Percentiles rank a stretch among this genome's conserved stretches.
Conservation (phyloP, 2,888 invertebrate genomes). For the Parnassius mnemosyne region DNA sequence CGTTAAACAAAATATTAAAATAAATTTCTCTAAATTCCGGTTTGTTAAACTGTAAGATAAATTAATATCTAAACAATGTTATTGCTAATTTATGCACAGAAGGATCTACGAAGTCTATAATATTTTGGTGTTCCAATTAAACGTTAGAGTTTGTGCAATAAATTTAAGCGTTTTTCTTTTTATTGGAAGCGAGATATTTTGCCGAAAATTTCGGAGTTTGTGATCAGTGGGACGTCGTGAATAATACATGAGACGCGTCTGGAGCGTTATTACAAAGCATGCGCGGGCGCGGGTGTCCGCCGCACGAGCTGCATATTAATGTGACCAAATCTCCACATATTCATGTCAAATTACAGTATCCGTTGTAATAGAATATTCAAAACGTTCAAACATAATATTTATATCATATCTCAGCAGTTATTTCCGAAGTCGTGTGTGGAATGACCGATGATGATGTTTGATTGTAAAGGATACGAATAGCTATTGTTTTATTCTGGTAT, state of each 20-base stretch:
- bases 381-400: constrained; percentile 51
- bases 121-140: constrained; percentile 9
- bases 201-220: constrained; percentile 55
- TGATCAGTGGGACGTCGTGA: constrained; percentile 61
- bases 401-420: constrained; percentile 37
- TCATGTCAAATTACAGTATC: constrained; percentile 58
- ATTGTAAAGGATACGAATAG: constrained; percentile 10
- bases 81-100: constrained; percentile 14
- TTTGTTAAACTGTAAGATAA: no score
- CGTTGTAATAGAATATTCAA: constrained; percentile 54
- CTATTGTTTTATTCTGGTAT: constrained; percentile 12
- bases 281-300: constrained; percentile 54
- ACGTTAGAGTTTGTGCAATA: constrained; percentile 17
- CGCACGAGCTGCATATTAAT: constrained; percentile 78
- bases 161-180: constrained; percentile 24
- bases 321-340: constrained; percentile 50
- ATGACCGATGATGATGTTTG: constrained; percentile 9
- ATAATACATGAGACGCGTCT: constrained; percentile 65
- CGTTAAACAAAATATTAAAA: no score
- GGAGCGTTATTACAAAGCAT: constrained; percentile 65
- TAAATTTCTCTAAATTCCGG: no score
- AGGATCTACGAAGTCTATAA: not conserved
- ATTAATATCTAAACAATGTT: not conserved
- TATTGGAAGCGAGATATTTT: constrained; percentile 36
- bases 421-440: constrained; percentile 24